Base-by-base conservation (phyloP, 2,888 invertebrate genomes). In the Caenorhabditis sp. region DNA sequence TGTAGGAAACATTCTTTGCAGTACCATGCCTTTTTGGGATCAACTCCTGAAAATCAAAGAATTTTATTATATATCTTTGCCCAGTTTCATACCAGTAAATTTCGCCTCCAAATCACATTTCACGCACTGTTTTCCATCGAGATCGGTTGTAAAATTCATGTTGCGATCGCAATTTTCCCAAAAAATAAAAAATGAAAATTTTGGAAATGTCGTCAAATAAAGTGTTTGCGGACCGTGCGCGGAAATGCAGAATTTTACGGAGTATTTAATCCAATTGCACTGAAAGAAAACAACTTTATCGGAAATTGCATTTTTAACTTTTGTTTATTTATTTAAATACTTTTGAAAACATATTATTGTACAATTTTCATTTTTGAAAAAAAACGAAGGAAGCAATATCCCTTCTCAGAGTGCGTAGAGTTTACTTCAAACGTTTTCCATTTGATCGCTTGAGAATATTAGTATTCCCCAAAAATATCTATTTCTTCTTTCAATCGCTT, bases 21-120 rank as follows among this genome's bases (percentile, higher is more conserved):
- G 62, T 90, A 90, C 53, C 85, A 83, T 3, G 89, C 89, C 69
- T 89, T 87, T 56, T 85, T 87, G n/a, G 85, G 80, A 50, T 89
- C 88, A 4, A 82, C 74, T 13, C 88, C 87, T 86, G 50, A 62
- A 80, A 50, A 64, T 4, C 4, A 18, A 1, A 4, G 13, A 9
- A 13, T 15, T 15, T 6, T 20, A 53, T 2, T 47, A 24, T 64
- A 5, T 47, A 11, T 1, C 22, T 28, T 40, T 40, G 13, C 28
- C 6, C 3, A 22, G 8, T 9, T 58, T 47, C 50, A 44, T 28
- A 68, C 80, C 78, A 9, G 77, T 77, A 28, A 76, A 78, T 58
- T 78, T 62, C 1, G 72, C 81, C 9, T 50, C 32, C 26, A 62
- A 40, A 3, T 69, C 65, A 28, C 77, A 82, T 67, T 77, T 82